Evolutionary conservation across 1,140 invertebrate genomes (phyloP).

Genomic region (Drosophila dunni): DNA sequence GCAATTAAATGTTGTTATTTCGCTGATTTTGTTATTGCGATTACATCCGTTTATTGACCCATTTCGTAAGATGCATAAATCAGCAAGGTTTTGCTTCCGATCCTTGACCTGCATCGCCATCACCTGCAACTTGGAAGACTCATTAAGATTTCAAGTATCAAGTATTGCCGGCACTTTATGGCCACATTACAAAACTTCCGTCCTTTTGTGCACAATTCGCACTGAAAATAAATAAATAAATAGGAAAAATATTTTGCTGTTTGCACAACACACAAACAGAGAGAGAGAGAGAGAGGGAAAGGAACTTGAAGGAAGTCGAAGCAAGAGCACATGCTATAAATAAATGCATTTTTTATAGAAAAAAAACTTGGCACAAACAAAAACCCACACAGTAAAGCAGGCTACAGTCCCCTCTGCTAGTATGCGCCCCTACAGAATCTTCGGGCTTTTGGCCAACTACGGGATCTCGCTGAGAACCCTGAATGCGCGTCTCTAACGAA

Average conservation of each 20-base stretch:
- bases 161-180: slow-evolving; percentile 37
- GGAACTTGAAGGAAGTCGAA: slow-evolving; percentile 50
- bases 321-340: slow-evolving; percentile 66
- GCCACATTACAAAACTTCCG: slow-evolving; percentile 50
- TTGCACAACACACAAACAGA: slow-evolving; percentile 26
- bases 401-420: neutral
- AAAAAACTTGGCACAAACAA: slow-evolving; percentile 21
- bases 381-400: slow-evolving; percentile 14
- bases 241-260: slow-evolving; percentile 37
- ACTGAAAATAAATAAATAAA: slow-evolving; percentile 49
- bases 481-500: slow-evolving; percentile 61
- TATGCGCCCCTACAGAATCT: neutral
- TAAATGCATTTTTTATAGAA: slow-evolving; percentile 60
- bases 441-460: neutral
- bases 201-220: slow-evolving; percentile 32
- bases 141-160: slow-evolving; percentile 53
- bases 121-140: slow-evolving; percentile 18
- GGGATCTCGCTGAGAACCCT: slow-evolving; percentile 16
- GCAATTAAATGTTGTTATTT: slow-evolving; percentile 8
- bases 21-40: neutral
- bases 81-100: slow-evolving; percentile 25
- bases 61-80: slow-evolving; percentile 24
- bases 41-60: slow-evolving; percentile 41
- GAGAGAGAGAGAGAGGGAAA: neutral
- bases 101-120: slow-evolving; percentile 45